These are phyloP conservation scores for Irena cyanogastra DNA, from an alignment of 2,113 vertebrate genomes.

Conservation along the genomic window DNA sequence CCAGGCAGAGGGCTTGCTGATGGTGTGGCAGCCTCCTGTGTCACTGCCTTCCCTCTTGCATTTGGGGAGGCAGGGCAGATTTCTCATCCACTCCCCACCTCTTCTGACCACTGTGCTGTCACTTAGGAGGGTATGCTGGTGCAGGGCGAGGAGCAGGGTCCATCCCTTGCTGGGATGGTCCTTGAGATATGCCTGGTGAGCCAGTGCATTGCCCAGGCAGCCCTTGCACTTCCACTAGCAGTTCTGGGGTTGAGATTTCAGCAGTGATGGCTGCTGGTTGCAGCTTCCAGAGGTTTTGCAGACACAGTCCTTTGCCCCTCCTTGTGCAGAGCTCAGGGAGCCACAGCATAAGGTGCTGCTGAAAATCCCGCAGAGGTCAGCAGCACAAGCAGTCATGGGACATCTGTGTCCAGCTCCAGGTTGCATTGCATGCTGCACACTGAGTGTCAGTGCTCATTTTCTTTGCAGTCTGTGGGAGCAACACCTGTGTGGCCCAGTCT, in stretches of 20 bases:
- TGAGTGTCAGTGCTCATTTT: background rate
- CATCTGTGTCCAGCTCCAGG: background rate
- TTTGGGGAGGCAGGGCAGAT: background rate
- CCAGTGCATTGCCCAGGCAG: rapidly evolving
- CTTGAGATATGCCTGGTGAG: background rate
- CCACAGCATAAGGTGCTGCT: background rate
- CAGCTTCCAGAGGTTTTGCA: background rate
- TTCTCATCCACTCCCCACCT: background rate
- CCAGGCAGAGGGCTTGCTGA: background rate
- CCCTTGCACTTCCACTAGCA: background rate
- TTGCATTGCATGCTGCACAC: rapidly evolving
- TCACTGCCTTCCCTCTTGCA: background rate
- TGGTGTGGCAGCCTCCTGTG: background rate
- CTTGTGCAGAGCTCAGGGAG: background rate
- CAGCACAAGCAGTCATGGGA: rapidly evolving
- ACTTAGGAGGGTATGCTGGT: background rate
- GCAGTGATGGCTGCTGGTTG: rapidly evolving
- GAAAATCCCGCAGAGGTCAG: background rate
- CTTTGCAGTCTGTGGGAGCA: background rate
- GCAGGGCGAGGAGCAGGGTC: background rate
- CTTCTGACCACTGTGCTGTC: background rate
- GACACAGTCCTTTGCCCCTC: background rate
- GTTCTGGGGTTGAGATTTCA: background rate
- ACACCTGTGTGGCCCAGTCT: background rate
- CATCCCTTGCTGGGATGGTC: background rate